phyloP scores from a whole-genome alignment of 2,797 vertebrate species.

The Hoplostethus mediterraneus region DNA sequence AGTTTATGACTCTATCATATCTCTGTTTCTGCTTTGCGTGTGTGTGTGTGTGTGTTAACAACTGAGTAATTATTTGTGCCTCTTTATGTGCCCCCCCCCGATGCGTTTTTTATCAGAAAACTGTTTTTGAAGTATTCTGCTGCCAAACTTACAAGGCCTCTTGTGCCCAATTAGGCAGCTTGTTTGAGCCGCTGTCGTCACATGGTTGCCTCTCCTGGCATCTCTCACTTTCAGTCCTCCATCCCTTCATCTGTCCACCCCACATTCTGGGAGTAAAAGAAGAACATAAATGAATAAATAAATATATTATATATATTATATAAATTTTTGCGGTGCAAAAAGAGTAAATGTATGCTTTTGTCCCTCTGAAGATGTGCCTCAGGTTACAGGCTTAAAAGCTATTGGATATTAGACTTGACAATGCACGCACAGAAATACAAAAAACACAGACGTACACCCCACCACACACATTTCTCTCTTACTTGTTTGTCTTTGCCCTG shows the following conservation, averaged over 20 bases:
- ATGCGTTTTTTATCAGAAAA: constrained; percentile 59
- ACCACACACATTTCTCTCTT: constrained; percentile 2
- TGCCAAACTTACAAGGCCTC: constrained; percentile 72
- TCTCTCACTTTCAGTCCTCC: constrained; percentile 20
- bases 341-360: constrained; percentile 30
- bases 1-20: constrained; percentile 39
- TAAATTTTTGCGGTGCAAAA: constrained; percentile 10
- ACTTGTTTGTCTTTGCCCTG: constrained; percentile 24
- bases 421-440: constrained; percentile 4
- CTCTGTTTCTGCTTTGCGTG: constrained; percentile 9
- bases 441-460: constrained; percentile 3
- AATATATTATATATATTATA: too few species aligned
- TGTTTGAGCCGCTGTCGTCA: constrained; percentile 64
- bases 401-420: constrained; percentile 19
- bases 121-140: constrained; percentile 66
- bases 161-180: constrained; percentile 79
- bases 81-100: constrained; percentile 27
- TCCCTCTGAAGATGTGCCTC: constrained; percentile 18
- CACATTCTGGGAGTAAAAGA: constrained; percentile 39
- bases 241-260: constrained; percentile 66
- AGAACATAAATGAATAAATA: constrained; percentile 59
- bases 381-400: constrained; percentile 26
- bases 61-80: constrained; percentile 42
- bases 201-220: constrained; percentile 58
- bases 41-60: constrained; percentile 19